Evolutionary conservation across 1,140 invertebrate species (phyloP).

Genomic region (Drosophila repleta): DNA sequence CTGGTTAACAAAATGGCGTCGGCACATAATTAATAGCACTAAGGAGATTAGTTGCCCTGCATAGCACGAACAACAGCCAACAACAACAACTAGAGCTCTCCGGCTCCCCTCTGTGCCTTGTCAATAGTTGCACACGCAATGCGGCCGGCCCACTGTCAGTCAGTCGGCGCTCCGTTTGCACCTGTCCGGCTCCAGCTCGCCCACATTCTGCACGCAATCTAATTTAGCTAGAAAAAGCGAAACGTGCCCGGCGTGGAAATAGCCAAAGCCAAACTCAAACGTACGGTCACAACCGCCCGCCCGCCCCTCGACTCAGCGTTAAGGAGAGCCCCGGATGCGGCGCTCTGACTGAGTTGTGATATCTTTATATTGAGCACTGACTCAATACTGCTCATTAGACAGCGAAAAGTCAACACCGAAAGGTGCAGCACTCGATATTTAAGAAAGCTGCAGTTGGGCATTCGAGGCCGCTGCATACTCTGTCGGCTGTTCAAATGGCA

Average conservation of each 20-base stretch:
- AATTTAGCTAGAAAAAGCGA: slow-evolving; percentile 59
- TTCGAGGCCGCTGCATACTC: not conserved
- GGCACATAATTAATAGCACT: slow-evolving; percentile 63
- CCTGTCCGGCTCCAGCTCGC: slow-evolving; percentile 49
- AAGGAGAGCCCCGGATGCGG: slow-evolving; percentile 17
- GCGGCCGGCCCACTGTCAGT: slow-evolving; percentile 10
- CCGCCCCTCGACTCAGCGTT: slow-evolving; percentile 18
- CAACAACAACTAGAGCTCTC: not conserved
- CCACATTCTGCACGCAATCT: slow-evolving; percentile 75
- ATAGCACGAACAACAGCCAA: slow-evolving; percentile 23
- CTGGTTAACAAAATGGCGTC: slow-evolving; percentile 55
- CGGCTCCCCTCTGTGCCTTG: not conserved
- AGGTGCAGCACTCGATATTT: not conserved
- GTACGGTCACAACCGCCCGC: slow-evolving; percentile 16
- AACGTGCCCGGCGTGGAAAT: slow-evolving; percentile 63
- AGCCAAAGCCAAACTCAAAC: slow-evolving; percentile 16
- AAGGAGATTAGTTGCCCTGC: slow-evolving; percentile 60
- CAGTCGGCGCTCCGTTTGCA: slow-evolving; percentile 51
- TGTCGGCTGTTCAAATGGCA: not conserved
- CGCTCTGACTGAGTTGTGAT: slow-evolving; percentile 6
- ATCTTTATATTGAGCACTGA: slow-evolving; percentile 14
- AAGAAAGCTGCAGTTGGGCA: not conserved
- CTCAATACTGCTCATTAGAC: slow-evolving; percentile 22
- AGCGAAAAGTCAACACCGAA: slow-evolving; percentile 6
- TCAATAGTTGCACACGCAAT: slow-evolving; percentile 48